phyloP scores from a whole-genome alignment of 2,888 invertebrate genomes.

The Dynastes maya region DNA sequence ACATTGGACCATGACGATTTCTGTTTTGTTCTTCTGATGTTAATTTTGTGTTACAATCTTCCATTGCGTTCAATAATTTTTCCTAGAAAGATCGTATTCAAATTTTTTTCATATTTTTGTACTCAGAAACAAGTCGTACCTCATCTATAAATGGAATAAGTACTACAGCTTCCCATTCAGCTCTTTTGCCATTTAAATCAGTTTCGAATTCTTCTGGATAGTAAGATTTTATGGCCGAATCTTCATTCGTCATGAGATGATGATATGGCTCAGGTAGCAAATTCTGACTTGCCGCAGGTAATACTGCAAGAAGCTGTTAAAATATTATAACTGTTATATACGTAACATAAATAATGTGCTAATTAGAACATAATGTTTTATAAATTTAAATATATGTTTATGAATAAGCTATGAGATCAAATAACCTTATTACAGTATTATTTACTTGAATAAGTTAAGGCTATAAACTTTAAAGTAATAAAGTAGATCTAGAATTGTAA shows the following conservation, averaged over 20 bases:
- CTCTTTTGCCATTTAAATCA: slow-evolving; percentile 95
- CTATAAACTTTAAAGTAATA: no score
- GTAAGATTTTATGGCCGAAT: slow-evolving; percentile 89
- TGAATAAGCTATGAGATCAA: no score
- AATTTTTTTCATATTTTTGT: background rate
- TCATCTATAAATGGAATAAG: slow-evolving; percentile 95
- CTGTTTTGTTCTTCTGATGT: slow-evolving; percentile 81
- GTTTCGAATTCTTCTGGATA: slow-evolving; percentile 94
- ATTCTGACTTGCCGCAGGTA: slow-evolving; percentile 88
- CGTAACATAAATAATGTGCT: no score
- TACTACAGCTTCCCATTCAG: slow-evolving; percentile 97
- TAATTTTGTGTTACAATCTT: slow-evolving; percentile 77
- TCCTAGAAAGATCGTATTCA: slow-evolving; percentile 68
- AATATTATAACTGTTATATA: slow-evolving; percentile 49
- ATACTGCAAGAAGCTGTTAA: slow-evolving; percentile 83
- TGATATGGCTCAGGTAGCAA: slow-evolving; percentile 86
- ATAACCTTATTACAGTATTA: no score
- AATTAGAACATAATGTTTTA: no score
- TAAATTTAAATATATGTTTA: background rate
- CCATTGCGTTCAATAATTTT: slow-evolving; percentile 84
- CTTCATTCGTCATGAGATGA: slow-evolving; percentile 82
- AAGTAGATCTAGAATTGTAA: no score
- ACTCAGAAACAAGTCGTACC: slow-evolving; percentile 65
- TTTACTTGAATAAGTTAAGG: no score
- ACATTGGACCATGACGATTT: slow-evolving; percentile 91